Percentiles rank a stretch among this genome's conserved stretches.
Conservation (phyloP, 2,888 invertebrate species). For the Stenurella melanura region DNA sequence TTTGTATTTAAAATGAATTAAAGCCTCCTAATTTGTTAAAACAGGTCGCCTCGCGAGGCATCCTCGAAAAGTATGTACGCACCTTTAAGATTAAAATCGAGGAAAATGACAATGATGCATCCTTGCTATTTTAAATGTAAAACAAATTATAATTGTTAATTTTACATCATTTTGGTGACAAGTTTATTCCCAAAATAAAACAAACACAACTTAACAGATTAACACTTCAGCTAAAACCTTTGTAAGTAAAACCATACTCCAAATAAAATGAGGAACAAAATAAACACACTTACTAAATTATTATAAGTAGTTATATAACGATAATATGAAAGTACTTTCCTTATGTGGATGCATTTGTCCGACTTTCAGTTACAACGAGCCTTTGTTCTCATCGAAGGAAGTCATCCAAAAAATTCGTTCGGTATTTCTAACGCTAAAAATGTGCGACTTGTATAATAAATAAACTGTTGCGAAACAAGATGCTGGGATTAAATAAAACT, state of each 20-base stretch:
- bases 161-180: no score
- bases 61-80: no score
- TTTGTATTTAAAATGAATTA: no score
- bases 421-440: slow-evolving; percentile 10
- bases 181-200: no score
- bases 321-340: slow-evolving; percentile 30
- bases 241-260: not conserved
- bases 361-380: slow-evolving; percentile 9
- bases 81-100: no score
- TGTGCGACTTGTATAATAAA: slow-evolving; percentile 11
- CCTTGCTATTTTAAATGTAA: no score
- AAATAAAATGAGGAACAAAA: not conserved
- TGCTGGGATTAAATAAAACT: not conserved
- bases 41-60: no score
- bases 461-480: slow-evolving; percentile 3
- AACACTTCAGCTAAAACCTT: not conserved
- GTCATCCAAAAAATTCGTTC: slow-evolving; percentile 10
- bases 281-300: slow-evolving; percentile 2
- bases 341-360: not conserved
- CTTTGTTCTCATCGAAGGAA: slow-evolving; percentile 21
- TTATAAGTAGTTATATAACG: slow-evolving; percentile 14
- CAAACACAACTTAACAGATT: not conserved
- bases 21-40: no score
- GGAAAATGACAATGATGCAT: no score
- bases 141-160: no score